Evolutionary conservation across 2,797 vertebrate species (phyloP).

Genomic region (Nothura maculosa): DNA sequence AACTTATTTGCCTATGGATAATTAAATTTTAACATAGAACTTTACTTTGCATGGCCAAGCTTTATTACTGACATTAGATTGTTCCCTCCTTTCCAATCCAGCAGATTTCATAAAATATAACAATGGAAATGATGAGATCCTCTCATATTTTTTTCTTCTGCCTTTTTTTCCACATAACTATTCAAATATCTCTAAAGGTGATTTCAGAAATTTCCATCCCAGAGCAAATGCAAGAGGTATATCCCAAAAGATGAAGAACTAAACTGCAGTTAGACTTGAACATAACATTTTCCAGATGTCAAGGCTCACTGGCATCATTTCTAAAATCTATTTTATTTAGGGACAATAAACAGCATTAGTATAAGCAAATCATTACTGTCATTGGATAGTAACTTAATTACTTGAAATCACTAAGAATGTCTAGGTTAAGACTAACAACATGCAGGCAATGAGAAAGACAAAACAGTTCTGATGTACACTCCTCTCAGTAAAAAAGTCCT

Average conservation of each 20-base stretch:
- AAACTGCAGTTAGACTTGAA: neutral
- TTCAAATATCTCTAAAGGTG: neutral
- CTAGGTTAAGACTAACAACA: slow-evolving; percentile 30
- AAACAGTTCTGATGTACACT: neutral
- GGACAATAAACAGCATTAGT: slow-evolving; percentile 1
- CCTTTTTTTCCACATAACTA: neutral
- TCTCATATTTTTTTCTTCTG: neutral
- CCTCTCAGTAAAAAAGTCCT: slow-evolving; percentile 1
- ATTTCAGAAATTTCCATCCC: neutral
- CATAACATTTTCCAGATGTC: slow-evolving; percentile 41
- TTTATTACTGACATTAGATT: neutral
- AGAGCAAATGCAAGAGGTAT: slow-evolving; percentile 29
- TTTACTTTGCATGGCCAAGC: neutral
- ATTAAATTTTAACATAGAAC: neutral
- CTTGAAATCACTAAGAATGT: slow-evolving; percentile 44
- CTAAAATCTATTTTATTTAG: slow-evolving; percentile 6
- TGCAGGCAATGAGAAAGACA: neutral
- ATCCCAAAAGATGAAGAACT: slow-evolving; percentile 49
- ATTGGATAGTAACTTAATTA: slow-evolving; percentile 1
- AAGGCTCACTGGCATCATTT: slow-evolving; percentile 7
- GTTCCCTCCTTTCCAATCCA: neutral
- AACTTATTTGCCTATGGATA: neutral
- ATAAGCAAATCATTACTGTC: slow-evolving; percentile 23
- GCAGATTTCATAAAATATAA: neutral
- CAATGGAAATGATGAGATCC: neutral